Evolutionary conservation across 92 coral and sea anemone species (phyloP), one percentile per base, ranked within the genome.

Genomic region (Actinernus sp.): DNA sequence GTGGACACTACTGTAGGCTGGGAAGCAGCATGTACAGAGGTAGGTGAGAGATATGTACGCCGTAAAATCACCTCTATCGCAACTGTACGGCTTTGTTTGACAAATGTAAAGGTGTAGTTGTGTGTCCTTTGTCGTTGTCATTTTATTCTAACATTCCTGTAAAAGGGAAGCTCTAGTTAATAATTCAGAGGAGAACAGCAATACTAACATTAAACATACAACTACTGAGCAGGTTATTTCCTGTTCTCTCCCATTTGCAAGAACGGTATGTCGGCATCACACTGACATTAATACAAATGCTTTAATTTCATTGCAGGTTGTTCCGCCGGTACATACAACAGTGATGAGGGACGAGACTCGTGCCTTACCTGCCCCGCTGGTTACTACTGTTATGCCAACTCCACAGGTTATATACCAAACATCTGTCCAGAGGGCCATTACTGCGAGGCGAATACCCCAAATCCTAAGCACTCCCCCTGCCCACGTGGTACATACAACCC

Each of bases 331-430:
- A 77, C 77, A 1, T 94, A 94, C 83, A 91, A 94, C 48, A 73
- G 83, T 39, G 75, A 91, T 67, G 92, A 91, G 66, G 97, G 97
- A 10, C 83, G 58, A 62, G 55, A 45, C 31, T 64, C 58, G 1
- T 94, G 98, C 36, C 73, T 87, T 16, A 46, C 65, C 14, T 94
- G 98, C 49, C 98, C 98, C 8, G 71, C 67, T 38, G 98, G 98
- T 30, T 94, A 86, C 71, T 94, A 79, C 73, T 94, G 98, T 78
- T 83, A 83, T 22, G 87, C 87, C 31, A 94, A 94, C 68, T 85
- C 97, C 21, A 94, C 98, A 5, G 73, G 55, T 50, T 94, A 61
- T 49, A 22, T 62, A 26, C 64, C 83, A 22, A 81, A 83, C 69
- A 69, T 64, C 55, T 94, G 98, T 54, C 98, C 98, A 13, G 61